Base-by-base conservation (phyloP, 1,140 invertebrate genomes). In the Limonius californicus region DNA sequence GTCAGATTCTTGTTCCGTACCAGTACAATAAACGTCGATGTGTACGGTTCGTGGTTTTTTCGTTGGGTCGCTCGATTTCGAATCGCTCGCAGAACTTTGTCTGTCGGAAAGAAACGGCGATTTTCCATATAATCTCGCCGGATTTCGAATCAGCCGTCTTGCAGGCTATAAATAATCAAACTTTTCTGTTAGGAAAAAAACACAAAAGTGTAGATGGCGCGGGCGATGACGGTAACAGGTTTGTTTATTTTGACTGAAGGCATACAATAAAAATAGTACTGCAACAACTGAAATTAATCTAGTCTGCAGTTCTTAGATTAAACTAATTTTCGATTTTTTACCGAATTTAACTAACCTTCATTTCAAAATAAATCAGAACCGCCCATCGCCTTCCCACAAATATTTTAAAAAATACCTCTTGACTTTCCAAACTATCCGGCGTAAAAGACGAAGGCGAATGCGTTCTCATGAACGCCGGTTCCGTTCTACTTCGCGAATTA, bases 1-100 rank as follows among this genome's bases (percentile, higher is more conserved):
- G 56, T 78, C 79, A 7, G 76, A 77, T 35, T 85, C 84, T n/a
- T 80, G 78, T 63, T 88, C 87, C 1, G 87, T 86, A 1, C 85
- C 87, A 0, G 87, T 89, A 69, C 88, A 89, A 66, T 89, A 89
- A 2, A 89, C 88, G 74, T 90, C 88, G 35, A 89, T 89, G 68
- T 89, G 88, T 12, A 89, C 87, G 0, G 87, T 89, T 54, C 87
- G 77, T 1, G 86, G 84, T 67, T 87, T 85, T 62, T 82, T 83
- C 59, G 81, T 80, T 0, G 77, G 67, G 60, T 76, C 70, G 23
- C 69, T 73, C 12, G 63, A 39, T 58, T 70, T 70, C 8, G 67
- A 69, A 50, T 72, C 67, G 11, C 35, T 39, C 55, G 57, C 18
- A 59, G 54, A 30, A 63, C 65, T 15, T 16, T 59, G 39, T 57